Percentiles rank a stretch among this genome's conserved stretches.
phyloP scores from a whole-genome alignment of 2,797 vertebrate genomes.

The Adrianichthys oophorus region DNA sequence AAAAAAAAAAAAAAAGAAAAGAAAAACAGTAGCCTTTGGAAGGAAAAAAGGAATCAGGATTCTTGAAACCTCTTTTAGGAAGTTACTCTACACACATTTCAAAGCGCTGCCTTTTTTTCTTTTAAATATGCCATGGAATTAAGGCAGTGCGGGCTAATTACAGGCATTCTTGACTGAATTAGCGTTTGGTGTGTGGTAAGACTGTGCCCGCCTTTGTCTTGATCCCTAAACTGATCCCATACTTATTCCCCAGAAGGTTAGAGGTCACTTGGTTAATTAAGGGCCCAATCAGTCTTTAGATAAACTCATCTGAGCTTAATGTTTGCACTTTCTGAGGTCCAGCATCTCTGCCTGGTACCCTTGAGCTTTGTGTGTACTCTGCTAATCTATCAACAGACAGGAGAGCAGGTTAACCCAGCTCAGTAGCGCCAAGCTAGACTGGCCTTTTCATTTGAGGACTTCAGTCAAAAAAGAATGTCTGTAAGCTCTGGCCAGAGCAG shows the following conservation, averaged over 20 bases:
- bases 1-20: not conserved
- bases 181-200: slow-evolving; percentile 92
- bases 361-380: slow-evolving; percentile 80
- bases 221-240: slow-evolving; percentile 93
- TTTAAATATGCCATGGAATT: slow-evolving; percentile 87
- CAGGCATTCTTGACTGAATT: slow-evolving; percentile 97
- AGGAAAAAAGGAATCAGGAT: slow-evolving; percentile 44
- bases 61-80: slow-evolving; percentile 84
- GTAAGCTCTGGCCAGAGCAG: slow-evolving; percentile 86
- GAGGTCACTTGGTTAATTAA: slow-evolving; percentile 96
- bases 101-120: slow-evolving; percentile 80
- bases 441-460: slow-evolving; percentile 85
- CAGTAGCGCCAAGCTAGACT: slow-evolving; percentile 84
- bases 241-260: slow-evolving; percentile 93
- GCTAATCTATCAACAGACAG: slow-evolving; percentile 91
- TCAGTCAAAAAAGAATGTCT: slow-evolving; percentile 91
- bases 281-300: slow-evolving; percentile 86
- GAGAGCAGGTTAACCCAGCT: slow-evolving; percentile 85
- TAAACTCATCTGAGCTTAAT: slow-evolving; percentile 93
- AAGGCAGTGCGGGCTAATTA: slow-evolving; percentile 91
- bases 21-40: not conserved
- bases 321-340: slow-evolving; percentile 87
- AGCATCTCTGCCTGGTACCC: slow-evolving; percentile 91
- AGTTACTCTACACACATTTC: slow-evolving; percentile 87
- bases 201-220: slow-evolving; percentile 85